Conservation (phyloP, 2,797 vertebrate species). For the Peromyscus melanophrys region DNA sequence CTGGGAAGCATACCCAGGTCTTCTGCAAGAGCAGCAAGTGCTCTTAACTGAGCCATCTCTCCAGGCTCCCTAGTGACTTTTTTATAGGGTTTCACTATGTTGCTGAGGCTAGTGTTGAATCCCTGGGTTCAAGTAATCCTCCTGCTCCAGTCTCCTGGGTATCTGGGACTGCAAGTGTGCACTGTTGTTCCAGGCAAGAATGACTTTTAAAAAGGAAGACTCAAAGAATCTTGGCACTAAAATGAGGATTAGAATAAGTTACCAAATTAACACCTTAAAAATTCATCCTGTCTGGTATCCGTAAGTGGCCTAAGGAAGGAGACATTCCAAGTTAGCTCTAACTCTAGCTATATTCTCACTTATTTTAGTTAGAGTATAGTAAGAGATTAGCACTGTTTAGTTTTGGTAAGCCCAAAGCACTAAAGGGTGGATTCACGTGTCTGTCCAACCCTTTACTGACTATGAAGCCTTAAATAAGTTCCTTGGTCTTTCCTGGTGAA, state of each 20-base stretch:
- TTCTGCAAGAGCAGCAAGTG: neutral
- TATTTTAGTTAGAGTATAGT: neutral
- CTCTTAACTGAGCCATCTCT: neutral
- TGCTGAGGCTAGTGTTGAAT: neutral
- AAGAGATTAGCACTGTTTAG: neutral
- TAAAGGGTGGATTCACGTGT: neutral
- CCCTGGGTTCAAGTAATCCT: neutral
- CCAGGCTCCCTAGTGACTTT: neutral
- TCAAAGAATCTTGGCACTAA: constrained; percentile 7
- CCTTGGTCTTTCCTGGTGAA: neutral
- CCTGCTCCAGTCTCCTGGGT: neutral
- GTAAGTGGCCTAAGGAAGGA: neutral
- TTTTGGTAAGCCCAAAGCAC: neutral
- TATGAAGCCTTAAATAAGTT: neutral
- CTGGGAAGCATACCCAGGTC: neutral
- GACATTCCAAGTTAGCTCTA: neutral
- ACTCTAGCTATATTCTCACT: neutral
- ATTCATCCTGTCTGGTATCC: neutral
- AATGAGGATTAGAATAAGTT: constrained; percentile 14
- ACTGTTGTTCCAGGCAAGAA: neutral
- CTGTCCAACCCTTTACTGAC: neutral
- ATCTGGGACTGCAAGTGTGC: neutral
- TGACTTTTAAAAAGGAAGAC: constrained; percentile 20
- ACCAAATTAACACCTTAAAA: constrained; percentile 29
- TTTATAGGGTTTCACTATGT: neutral